Base-by-base conservation (phyloP, 2,888 invertebrate genomes). In the Harmothoe impar region DNA sequence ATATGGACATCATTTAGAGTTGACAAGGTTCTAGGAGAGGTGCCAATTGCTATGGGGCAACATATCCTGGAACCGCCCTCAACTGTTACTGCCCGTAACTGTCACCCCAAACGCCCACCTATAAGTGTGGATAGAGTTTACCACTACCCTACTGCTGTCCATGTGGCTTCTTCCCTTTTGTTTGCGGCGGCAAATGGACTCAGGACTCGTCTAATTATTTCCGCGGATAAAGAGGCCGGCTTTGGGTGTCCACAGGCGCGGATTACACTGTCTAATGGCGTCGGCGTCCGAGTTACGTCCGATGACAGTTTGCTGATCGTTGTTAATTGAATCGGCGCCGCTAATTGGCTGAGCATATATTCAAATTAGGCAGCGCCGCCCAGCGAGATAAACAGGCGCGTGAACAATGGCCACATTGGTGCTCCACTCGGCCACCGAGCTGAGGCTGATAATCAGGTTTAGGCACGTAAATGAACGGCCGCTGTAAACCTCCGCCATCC, bases 311-410 rank as follows among this genome's bases (percentile, higher is more conserved):
- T 86, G 86, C 56, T 86, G 86, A 86, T 86, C 86, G 56, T 54
- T 86, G 86, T 86, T 86, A 86, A 86, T 86, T 54, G 86, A 86
- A 86, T 86, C 86, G 31, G 25, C 54, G 86, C 54, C 86, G 86
- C 56, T 86, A 86, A 86, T 86, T 86, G 86, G 86, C 86, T 86
- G 86, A 86, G 86, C 86, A 86, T 86, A 86, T 86, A 86, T 86
- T 86, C 86, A 86, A 54, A 86, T 86, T 86, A 54, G 54, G 56
- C 33, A 29, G 86, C 52, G 86, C 23, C 86, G 20, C 86, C 23
- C 1, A 29, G 23, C 25, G 52, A n/a, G 54, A 86, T 86, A 86
- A 86, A 54, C 86, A 86, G 86, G 86, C 84, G 52, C 31, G 54
- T 86, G 86, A 86, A 86, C 86, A 86, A 86, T 86, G 56, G 86